Evolutionary conservation across 2,888 invertebrate species (phyloP), one percentile per base, ranked within the genome.

Genomic region (Aphelenchoides bicaudatus): DNA sequence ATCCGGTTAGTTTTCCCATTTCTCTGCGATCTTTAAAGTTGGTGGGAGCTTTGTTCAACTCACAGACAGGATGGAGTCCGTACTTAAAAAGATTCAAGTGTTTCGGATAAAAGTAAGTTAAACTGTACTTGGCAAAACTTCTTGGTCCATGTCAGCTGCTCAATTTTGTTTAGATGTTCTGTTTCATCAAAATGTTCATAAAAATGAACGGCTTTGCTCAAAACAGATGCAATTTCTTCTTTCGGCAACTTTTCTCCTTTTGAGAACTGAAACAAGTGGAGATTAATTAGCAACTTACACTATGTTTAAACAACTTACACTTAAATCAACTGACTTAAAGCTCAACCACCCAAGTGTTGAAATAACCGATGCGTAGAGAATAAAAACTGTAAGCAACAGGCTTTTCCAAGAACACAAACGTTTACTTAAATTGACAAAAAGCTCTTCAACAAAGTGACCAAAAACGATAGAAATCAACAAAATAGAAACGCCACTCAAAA

Each of bases 361-460:
- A n/a, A 10, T 6, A n/a, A 43, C 25, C 6, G 43, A 19, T 6
- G 23, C 16, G 23, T 43, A 43, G n/a, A 43, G 25, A 6, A 43
- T 6, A 8, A 21, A n/a, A 25, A 43, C 25, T 25, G 43, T 43
- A 25, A 43, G 23, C 43, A 43, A n/a, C 43, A 43, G 43, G 6
- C 10, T 21, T 43, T 6, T n/a, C 43, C 43, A 43, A 21, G 43
- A 19, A 21, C 8, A 21, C 43, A 43, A 8, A 19, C 10, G n/a
- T 6, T n/a, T 6, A 21, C 43, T 25, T 8, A 43, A 19, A 6
- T n/a, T 19, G 10, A 21, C 25, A 25, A 43, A 43, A 6, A n/a
- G 8, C 8, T 43, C 43, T 43, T 43, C 43, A 10, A 43, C 23
- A 10, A 43, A 25, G 10, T 43, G 43, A n/a, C 43, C 43, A 19